Conservation (phyloP, 2,888 invertebrate species). For the Hypercompe scribonia region DNA sequence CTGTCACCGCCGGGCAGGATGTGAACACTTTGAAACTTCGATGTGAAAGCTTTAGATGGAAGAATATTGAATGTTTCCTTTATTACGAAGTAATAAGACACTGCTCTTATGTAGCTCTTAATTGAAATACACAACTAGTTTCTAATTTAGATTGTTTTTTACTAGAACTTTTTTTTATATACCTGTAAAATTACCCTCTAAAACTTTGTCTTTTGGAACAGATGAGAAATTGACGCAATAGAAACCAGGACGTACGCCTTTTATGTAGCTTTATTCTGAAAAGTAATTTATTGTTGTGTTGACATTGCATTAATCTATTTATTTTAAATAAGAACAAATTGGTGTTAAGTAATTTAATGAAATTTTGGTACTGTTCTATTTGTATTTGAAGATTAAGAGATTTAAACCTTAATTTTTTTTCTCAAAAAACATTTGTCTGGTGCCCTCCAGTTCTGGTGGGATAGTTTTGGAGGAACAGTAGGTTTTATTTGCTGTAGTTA, state of each 20-base stretch:
- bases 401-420: background rate
- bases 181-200: background rate
- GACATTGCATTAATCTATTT: too few relatives aligned
- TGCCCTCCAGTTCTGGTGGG: background rate
- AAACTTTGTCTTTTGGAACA: background rate
- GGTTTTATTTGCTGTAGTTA: background rate
- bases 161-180: background rate
- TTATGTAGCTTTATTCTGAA: too few relatives aligned
- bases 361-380: too few relatives aligned
- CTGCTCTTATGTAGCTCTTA: background rate
- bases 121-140: background rate
- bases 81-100: constrained; percentile 7
- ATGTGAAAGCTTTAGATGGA: constrained; percentile 10
- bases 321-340: too few relatives aligned
- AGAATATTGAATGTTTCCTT: constrained; percentile 33
- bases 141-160: background rate
- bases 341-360: too few relatives aligned
- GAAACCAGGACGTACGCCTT: background rate
- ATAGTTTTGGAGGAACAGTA: background rate
- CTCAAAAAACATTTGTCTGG: background rate
- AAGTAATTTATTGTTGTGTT: too few relatives aligned
- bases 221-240: background rate
- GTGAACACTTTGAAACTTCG: constrained; percentile 30
- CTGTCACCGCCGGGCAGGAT: constrained; percentile 46
- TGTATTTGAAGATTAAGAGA: too few relatives aligned